A percentile compares a stretch with the other conserved stretches of the same genome.
Evolutionary conservation across 2,797 vertebrate genomes (phyloP).

Genomic region (Potorous gilbertii): DNA sequence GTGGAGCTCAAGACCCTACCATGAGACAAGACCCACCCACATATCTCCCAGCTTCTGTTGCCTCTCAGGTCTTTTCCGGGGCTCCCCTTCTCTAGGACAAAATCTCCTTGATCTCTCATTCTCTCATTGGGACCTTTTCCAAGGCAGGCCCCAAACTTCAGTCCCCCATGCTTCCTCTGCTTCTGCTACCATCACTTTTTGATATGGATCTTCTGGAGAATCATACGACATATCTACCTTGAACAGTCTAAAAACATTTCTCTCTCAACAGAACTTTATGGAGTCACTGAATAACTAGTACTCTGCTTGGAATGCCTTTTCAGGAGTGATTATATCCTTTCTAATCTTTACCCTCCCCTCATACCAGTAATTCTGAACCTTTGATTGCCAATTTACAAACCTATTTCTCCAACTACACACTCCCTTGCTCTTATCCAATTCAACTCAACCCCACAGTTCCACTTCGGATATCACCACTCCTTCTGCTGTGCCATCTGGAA

Average conservation of each 20-base stretch:
- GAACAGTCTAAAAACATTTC: not conserved
- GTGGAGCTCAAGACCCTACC: not conserved
- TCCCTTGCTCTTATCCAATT: not conserved
- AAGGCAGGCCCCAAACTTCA: not conserved
- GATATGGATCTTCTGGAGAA: not conserved
- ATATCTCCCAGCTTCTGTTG: not conserved
- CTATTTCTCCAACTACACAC: not conserved
- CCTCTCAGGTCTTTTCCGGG: not conserved
- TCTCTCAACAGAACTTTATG: not conserved
- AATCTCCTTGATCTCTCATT: not conserved
- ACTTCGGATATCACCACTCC: not conserved
- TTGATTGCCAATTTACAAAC: not conserved
- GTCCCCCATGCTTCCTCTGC: not conserved
- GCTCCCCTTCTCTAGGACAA: not conserved
- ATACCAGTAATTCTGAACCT: not conserved
- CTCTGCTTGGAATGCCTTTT: not conserved
- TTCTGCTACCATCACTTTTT: not conserved
- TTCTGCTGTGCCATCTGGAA: not conserved
- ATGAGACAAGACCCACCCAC: not conserved
- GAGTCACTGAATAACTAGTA: not conserved
- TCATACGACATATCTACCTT: not conserved
- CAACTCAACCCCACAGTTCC: not conserved
- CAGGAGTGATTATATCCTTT: not conserved
- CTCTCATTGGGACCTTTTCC: not conserved
- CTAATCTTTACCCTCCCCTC: not conserved